Evolutionary conservation across 2,113 vertebrate species (phyloP).

Genomic region (Haplochromis vanheusdeni): DNA sequence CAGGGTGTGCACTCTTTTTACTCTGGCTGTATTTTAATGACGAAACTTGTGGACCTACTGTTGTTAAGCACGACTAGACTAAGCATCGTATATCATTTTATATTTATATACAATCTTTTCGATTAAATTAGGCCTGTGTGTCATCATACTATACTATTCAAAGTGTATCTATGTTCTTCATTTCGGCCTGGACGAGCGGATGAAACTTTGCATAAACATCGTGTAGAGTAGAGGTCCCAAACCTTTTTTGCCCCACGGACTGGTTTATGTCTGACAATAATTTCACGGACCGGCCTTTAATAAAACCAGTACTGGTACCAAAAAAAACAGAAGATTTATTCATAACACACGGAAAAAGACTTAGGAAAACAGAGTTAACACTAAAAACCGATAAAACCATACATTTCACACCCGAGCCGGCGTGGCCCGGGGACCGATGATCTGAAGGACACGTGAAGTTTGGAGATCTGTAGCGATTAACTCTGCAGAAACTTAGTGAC

Average conservation of each 20-base stretch:
- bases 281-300: accelerated
- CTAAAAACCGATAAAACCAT: background rate
- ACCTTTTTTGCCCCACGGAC: background rate
- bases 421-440: background rate
- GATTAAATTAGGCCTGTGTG: accelerated
- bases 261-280: background rate
- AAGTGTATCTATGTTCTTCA: background rate
- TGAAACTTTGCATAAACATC: background rate
- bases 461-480: background rate
- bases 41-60: background rate
- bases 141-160: background rate
- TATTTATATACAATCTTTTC: background rate
- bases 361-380: accelerated
- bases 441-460: background rate
- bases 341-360: background rate
- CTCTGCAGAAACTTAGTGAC: background rate
- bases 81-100: background rate
- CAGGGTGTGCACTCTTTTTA: background rate
- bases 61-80: background rate
- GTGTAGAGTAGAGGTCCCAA: accelerated
- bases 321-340: accelerated
- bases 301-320: background rate
- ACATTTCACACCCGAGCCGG: background rate
- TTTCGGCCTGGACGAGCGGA: background rate
- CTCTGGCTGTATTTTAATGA: background rate